Conservation (phyloP, 2,888 invertebrate genomes). For the Mythimna loreyi region DNA sequence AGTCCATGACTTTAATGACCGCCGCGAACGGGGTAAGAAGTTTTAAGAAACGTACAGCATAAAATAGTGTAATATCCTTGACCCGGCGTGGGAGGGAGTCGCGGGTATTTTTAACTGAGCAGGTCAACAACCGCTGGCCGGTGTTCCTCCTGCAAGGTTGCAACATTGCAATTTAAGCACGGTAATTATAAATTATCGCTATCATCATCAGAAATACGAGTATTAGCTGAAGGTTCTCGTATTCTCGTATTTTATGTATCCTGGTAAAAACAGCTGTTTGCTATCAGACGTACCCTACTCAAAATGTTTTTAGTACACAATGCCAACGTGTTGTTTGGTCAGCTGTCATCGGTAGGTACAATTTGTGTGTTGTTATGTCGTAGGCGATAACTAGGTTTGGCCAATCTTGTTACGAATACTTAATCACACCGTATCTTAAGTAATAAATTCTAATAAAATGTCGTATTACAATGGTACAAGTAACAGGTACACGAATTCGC, state of each 20-base stretch:
- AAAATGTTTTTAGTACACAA: constrained; percentile 35
- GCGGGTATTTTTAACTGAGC: constrained; percentile 80
- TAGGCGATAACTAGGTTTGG: constrained; percentile 54
- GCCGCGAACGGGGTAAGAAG: constrained; percentile 52
- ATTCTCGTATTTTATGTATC: constrained; percentile 9
- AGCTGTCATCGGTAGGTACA: constrained; percentile 65
- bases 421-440: constrained; percentile 39
- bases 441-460: constrained; percentile 41
- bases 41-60: constrained; percentile 66
- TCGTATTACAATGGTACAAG: constrained; percentile 26
- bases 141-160: constrained; percentile 71
- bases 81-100: constrained; percentile 82
- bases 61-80: constrained; percentile 78
- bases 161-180: constrained; percentile 62
- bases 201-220: constrained; percentile 37
- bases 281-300: constrained; percentile 22
- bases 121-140: constrained; percentile 80
- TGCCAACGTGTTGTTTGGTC: constrained; percentile 64
- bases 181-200: constrained; percentile 55
- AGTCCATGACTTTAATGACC: constrained; percentile 46
- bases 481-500: constrained; percentile 46
- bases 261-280: constrained; percentile 34
- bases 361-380: constrained; percentile 69
- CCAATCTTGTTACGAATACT: constrained; percentile 58
- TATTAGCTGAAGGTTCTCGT: constrained; percentile 41